phyloP scores from a whole-genome alignment of 2,888 invertebrate genomes.

The Pammene aurita region DNA sequence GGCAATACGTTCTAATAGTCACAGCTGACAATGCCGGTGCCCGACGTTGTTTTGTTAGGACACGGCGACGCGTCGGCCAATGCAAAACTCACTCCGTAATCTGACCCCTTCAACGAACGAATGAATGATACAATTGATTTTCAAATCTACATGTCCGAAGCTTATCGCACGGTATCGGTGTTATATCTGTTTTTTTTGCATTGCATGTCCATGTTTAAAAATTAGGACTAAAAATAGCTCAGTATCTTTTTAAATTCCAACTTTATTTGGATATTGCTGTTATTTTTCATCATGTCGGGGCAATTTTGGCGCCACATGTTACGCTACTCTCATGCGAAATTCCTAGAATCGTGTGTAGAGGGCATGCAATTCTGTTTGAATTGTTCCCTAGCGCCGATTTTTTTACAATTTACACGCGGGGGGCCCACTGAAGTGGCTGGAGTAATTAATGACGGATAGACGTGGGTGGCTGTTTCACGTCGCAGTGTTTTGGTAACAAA shows the following conservation, averaged over 20 bases:
- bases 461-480: constrained; percentile 71
- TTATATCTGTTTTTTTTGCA: background rate
- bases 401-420: constrained; percentile 65
- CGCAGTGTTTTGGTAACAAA: constrained; percentile 79
- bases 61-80: constrained; percentile 59
- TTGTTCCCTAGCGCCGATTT: constrained; percentile 56
- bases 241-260: background rate
- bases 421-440: constrained; percentile 73
- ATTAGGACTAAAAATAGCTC: background rate
- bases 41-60: constrained; percentile 76
- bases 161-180: background rate
- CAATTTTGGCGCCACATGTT: constrained; percentile 20
- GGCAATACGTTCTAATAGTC: constrained; percentile 77
- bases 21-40: constrained; percentile 64
- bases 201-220: background rate
- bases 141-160: constrained; percentile 7
- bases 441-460: constrained; percentile 76
- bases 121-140: constrained; percentile 21
- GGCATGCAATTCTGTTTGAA: constrained; percentile 17
- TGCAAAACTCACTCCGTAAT: constrained; percentile 64
- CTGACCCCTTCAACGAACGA: constrained; percentile 45
- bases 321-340: constrained; percentile 19
- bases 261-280: background rate
- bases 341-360: constrained; percentile 20
- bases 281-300: constrained; percentile 5